Base-by-base conservation (phyloP, 2,797 vertebrate genomes). In the Poecile montanus region DNA sequence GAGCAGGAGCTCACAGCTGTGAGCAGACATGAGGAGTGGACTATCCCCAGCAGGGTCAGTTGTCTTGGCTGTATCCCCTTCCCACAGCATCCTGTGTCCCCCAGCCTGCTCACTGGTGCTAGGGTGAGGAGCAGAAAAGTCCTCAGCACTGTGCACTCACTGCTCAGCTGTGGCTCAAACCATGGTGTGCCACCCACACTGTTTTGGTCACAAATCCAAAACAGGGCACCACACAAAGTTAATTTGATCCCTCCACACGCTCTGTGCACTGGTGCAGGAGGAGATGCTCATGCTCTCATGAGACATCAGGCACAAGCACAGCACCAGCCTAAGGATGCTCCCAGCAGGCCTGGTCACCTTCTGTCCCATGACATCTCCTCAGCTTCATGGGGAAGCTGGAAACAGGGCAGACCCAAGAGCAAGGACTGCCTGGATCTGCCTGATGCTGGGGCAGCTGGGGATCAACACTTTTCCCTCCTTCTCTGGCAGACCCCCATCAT, bases 401-500 rank as follows among this genome's bases (percentile, higher is more conserved):
- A 57, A 45, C 7, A 3, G 27, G 34, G 18, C 19, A 38, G 42
- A 16, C 45, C 36, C 23, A 51, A 11, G 16, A 57, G 42, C 36
- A 70, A 13, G 36, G 27, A 44, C 29, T 44, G 32, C 32, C 63
- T 56, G 32, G 30, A 29, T 27, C 56, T 56, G 21, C 30, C 40
- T 81, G 44, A 14, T 50, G 29, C 45, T 45, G 22, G 6, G 22
- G 4, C 30, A 74, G 40, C 70, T 42, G 42, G 44, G 32, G 23
- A 30, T n/a, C 57, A 83, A 30, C 23, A 20, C 29, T 11, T 25
- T 30, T 29, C 36, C 14, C 25, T 48, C 29, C n/a, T 51, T 51
- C 27, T 45, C 51, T 0, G 0, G 32, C 71, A 83, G 57, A 15
- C 7, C 6, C 16, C 58, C 25, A 6, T 8, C n/a, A 7, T 11